Percentiles rank a stretch among this genome's conserved stretches.
Conservation (phyloP, 1,140 invertebrate species). For the Drosophila erecta region DNA sequence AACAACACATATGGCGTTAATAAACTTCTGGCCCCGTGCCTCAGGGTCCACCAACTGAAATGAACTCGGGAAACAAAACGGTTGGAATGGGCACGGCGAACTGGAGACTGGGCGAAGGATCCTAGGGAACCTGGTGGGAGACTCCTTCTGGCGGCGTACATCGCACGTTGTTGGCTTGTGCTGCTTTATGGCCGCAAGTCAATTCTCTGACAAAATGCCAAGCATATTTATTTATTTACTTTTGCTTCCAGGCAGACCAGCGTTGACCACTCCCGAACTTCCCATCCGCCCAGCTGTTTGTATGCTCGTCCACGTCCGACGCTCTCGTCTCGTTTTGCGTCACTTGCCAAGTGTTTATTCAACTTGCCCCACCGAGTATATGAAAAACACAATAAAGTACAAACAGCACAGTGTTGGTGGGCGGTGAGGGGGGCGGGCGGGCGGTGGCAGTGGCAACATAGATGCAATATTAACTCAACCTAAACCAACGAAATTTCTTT, state of each 20-base stretch:
- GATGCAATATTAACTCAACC: constrained; percentile 34
- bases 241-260: constrained; percentile 40
- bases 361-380: constrained; percentile 61
- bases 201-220: constrained; percentile 79
- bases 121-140: neutral
- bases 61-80: constrained; percentile 8
- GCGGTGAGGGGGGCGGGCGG: neutral
- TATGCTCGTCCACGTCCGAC: constrained; percentile 42
- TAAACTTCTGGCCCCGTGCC: constrained; percentile 69
- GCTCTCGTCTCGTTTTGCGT: constrained; percentile 51
- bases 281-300: constrained; percentile 8
- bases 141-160: constrained; percentile 29
- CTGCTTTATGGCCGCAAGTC: constrained; percentile 81
- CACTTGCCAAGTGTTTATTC: constrained; percentile 76
- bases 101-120: constrained; percentile 4
- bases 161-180: constrained; percentile 64
- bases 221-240: constrained; percentile 84
- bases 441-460: neutral
- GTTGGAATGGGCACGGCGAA: neutral
- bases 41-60: constrained; percentile 28
- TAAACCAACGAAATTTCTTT: constrained; percentile 21
- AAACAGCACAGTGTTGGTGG: constrained; percentile 28
- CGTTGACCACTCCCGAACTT: constrained; percentile 11
- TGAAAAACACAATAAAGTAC: constrained; percentile 33
- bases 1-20: constrained; percentile 77